Evolutionary conservation across 2,888 invertebrate genomes (phyloP).

Genomic region (Octonoba sinensis): DNA sequence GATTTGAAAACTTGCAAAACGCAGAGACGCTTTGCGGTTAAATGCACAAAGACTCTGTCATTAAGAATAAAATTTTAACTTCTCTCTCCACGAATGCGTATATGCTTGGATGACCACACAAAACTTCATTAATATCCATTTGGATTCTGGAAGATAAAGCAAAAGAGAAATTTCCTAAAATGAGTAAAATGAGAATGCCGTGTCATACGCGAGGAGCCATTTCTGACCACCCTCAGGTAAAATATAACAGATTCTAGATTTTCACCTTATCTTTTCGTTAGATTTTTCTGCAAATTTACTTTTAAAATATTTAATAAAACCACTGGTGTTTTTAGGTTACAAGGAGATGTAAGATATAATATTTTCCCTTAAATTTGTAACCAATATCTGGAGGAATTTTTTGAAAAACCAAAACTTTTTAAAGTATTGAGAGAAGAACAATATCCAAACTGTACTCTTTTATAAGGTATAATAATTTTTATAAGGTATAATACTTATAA

Average conservation of each 20-base stretch:
- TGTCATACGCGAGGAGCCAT: background rate
- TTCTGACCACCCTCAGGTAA: background rate
- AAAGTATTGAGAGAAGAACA: no score
- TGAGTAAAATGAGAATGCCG: conserved; percentile 8
- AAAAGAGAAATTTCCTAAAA: conserved; percentile 55
- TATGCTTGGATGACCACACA: conserved; percentile 57
- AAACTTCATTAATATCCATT: conserved; percentile 63
- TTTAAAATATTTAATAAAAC: background rate
- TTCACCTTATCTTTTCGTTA: no score
- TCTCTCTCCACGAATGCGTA: conserved; percentile 49
- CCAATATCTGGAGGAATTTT: no score
- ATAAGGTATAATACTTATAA: no score
- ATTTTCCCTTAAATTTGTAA: no score
- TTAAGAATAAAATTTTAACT: conserved; percentile 62
- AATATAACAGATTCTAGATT: no score
- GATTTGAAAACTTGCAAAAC: conserved; percentile 33
- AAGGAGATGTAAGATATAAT: no score
- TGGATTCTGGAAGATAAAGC: conserved; percentile 51
- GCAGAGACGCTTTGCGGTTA: conserved; percentile 40
- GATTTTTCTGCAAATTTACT: background rate
- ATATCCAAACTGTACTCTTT: no score
- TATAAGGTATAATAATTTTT: no score
- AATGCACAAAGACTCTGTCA: conserved; percentile 62
- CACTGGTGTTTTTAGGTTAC: background rate
- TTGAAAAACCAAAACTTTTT: no score